Evolutionary conservation across 2,888 invertebrate species (phyloP).

Genomic region (Nomada ruficornis): DNA sequence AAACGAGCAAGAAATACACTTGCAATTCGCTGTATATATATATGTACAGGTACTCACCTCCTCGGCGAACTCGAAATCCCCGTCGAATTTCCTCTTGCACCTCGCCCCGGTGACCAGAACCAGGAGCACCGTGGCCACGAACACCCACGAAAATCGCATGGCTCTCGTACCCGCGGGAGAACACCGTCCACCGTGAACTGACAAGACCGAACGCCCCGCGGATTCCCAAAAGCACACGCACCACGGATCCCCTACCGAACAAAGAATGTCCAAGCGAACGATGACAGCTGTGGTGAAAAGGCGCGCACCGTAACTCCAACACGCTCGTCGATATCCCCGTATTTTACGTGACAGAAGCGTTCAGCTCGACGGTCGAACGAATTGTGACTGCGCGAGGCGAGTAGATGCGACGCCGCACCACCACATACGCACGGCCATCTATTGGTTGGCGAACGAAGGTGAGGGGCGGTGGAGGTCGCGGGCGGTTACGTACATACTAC

Average conservation of each 20-base stretch:
- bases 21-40: background rate
- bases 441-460: constrained; percentile 64
- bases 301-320: constrained; percentile 46
- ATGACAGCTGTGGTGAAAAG: constrained; percentile 23
- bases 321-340: constrained; percentile 15
- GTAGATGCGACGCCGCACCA: constrained; percentile 68
- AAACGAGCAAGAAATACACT: background rate
- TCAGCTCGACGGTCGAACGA: constrained; percentile 76
- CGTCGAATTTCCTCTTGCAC: constrained; percentile 90
- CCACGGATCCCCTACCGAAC: constrained; percentile 11
- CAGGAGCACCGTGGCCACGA: constrained; percentile 81
- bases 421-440: constrained; percentile 53
- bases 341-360: constrained; percentile 59
- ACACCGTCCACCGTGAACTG: constrained; percentile 48
- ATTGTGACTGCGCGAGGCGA: constrained; percentile 76
- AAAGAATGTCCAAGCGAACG: background rate
- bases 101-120: constrained; percentile 66
- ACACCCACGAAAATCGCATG: constrained; percentile 85
- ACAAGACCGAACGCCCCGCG: constrained; percentile 6
- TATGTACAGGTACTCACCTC: constrained; percentile 86
- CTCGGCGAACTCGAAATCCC: constrained; percentile 92
- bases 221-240: constrained; percentile 46
- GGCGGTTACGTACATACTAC: constrained; percentile 44
- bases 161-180: constrained; percentile 52
- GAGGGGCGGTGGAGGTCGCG: constrained; percentile 41